Conservation (phyloP, 2,888 invertebrate genomes). For the Acleris holmiana region DNA sequence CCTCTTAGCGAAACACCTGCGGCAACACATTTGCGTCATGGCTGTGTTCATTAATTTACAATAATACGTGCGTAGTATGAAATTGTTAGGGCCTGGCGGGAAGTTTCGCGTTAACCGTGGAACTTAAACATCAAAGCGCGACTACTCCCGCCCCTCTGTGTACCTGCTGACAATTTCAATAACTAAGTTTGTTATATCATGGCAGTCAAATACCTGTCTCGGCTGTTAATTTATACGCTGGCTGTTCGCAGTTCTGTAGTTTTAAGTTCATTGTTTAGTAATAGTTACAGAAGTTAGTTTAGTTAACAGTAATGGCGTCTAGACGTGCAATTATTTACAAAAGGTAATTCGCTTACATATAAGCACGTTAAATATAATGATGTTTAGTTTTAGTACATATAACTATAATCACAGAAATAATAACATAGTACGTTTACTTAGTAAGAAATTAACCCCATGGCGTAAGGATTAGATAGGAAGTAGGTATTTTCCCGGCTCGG, state of each 20-base stretch:
- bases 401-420: no score
- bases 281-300: constrained; percentile 9
- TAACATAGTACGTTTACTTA: no score
- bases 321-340: no score
- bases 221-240: constrained; percentile 26
- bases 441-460: no score
- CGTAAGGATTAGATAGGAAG: no score
- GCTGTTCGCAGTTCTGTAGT: constrained; percentile 7
- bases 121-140: constrained; percentile 60
- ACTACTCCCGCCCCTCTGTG: constrained; percentile 45
- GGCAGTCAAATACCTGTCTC: constrained; percentile 45
- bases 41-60: constrained; percentile 34
- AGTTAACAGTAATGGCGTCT: not conserved
- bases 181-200: constrained; percentile 54
- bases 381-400: no score
- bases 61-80: constrained; percentile 49
- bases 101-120: constrained; percentile 55
- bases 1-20: constrained; percentile 27
- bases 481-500: no score
- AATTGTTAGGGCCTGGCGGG: constrained; percentile 49
- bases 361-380: no score
- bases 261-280: constrained; percentile 12
- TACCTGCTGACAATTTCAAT: constrained; percentile 62
- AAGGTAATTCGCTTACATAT: no score
- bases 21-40: constrained; percentile 17